Percentiles rank a stretch among this genome's conserved stretches.
Conservation (phyloP, 1,140 invertebrate genomes). For the Sesamia nonagrioides region DNA sequence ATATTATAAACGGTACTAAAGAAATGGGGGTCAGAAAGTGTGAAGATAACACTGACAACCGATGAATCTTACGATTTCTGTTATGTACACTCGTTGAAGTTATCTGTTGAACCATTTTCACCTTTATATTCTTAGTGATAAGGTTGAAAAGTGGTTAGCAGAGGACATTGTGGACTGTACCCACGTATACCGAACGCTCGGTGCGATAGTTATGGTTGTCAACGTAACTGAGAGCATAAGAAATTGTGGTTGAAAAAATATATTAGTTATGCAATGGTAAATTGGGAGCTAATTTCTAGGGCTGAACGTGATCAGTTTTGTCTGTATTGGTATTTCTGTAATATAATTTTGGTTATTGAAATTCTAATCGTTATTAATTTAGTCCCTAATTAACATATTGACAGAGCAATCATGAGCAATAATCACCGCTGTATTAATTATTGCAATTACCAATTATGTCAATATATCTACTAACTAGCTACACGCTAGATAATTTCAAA, state of each 20-base stretch:
- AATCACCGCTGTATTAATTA: neutral
- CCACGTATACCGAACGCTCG: neutral
- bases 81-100: neutral
- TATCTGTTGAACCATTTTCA: neutral
- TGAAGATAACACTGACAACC: slow-evolving; percentile 31
- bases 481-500: neutral
- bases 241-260: slow-evolving; percentile 14
- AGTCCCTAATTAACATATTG: neutral
- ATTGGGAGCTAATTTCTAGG: neutral
- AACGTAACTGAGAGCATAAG: neutral
- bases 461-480: neutral
- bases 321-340: neutral
- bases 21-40: slow-evolving; percentile 11
- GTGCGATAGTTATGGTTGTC: neutral
- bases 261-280: neutral
- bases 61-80: slow-evolving; percentile 17
- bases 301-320: neutral
- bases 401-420: neutral
- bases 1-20: slow-evolving; percentile 4
- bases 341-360: neutral
- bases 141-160: neutral
- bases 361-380: neutral
- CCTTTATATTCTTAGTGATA: neutral
- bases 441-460: neutral
- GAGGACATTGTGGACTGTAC: neutral